These are phyloP conservation scores for Brachionichthys hirsutus DNA, from an alignment of 2,113 vertebrate genomes.

Conservation along the genomic window DNA sequence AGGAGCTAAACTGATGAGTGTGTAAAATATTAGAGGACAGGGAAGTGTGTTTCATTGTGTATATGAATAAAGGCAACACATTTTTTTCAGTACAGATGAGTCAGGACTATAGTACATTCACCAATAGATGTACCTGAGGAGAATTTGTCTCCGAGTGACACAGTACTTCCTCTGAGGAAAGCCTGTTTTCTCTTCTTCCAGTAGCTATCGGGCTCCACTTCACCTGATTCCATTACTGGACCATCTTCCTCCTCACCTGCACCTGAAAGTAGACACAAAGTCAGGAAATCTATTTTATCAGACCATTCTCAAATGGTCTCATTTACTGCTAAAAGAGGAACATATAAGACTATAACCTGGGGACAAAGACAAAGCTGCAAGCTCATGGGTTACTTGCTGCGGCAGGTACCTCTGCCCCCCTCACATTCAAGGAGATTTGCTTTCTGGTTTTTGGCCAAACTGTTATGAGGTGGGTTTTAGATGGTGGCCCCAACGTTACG, in stretches of 20 bases:
- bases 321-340: not conserved
- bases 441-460: not conserved
- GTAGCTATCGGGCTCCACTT: conserved; percentile 67
- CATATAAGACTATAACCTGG: no score
- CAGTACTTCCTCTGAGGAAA: conserved; percentile 63
- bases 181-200: conserved; percentile 75
- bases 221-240: conserved; percentile 47
- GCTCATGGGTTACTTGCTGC: no score
- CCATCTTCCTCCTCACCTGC: conserved; percentile 64
- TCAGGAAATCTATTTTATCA: conserved; percentile 2
- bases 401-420: no score
- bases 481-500: no score
- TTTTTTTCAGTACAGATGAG: not conserved
- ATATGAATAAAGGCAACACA: conserved; percentile 5
- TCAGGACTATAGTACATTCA: not conserved
- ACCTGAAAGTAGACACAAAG: conserved; percentile 6
- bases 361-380: no score
- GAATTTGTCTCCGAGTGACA: conserved; percentile 78
- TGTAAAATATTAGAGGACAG: conserved; percentile 51
- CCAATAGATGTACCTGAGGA: conserved; percentile 76
- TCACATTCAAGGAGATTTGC: no score
- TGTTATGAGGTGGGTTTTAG: no score
- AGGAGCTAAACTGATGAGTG: conserved; percentile 57
- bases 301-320: not conserved
- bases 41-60: conserved; percentile 34